phyloP scores from a whole-genome alignment of 2,888 invertebrate genomes.

The Parnassius glacialis region DNA sequence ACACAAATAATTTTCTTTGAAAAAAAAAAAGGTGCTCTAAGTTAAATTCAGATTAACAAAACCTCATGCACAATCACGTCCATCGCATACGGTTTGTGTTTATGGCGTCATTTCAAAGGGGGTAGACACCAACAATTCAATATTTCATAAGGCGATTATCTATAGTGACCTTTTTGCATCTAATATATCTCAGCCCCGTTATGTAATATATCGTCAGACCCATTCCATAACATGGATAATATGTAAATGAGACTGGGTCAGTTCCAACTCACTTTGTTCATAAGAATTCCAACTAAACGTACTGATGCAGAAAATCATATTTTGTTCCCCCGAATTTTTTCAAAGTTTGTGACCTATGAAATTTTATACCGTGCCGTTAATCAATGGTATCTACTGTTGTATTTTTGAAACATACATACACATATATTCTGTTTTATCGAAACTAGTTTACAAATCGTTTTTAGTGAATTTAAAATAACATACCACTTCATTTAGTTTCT shows the following conservation, averaged over 20 bases:
- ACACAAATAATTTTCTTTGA: slow-evolving; percentile 23
- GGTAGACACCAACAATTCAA: slow-evolving; percentile 24
- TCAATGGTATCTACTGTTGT: neutral
- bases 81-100: slow-evolving; percentile 28
- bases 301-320: slow-evolving; percentile 44
- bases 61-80: slow-evolving; percentile 44
- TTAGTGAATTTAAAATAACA: no score
- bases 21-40: slow-evolving; percentile 13
- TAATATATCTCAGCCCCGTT: slow-evolving; percentile 29
- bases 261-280: slow-evolving; percentile 38
- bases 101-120: slow-evolving; percentile 27
- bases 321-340: slow-evolving; percentile 32
- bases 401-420: no score
- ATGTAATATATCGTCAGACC: slow-evolving; percentile 35
- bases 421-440: no score
- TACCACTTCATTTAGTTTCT: no score
- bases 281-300: slow-evolving; percentile 42
- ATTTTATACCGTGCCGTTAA: slow-evolving; percentile 7
- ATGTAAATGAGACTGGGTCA: slow-evolving; percentile 45
- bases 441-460: no score
- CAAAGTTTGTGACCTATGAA: slow-evolving; percentile 27
- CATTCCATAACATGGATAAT: slow-evolving; percentile 40
- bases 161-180: slow-evolving; percentile 29
- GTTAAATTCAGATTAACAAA: slow-evolving; percentile 30
- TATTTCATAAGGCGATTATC: slow-evolving; percentile 22